These are phyloP conservation scores for Tachyglossus aculeatus DNA, from an alignment of 2,797 vertebrate genomes.

Conservation along the genomic window DNA sequence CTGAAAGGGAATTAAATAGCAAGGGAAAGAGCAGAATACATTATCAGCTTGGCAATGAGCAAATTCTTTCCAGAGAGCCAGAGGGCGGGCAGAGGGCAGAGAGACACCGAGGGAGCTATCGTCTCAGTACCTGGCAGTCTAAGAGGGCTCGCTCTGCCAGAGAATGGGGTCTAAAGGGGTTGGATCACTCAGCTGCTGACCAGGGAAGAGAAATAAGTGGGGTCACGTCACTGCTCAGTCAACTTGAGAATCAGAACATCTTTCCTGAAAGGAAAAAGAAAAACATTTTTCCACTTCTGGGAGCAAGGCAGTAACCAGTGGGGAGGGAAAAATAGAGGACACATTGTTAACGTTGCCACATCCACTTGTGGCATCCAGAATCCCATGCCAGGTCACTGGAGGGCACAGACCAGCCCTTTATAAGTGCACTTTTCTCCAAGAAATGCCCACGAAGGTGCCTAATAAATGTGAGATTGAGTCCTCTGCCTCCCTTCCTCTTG, in stretches of 20 bases:
- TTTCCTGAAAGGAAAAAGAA: too few species aligned
- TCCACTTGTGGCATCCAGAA: too few species aligned
- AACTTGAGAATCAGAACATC: background rate
- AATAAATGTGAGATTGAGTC: too few species aligned
- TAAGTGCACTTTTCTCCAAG: too few species aligned
- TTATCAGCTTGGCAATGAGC: background rate
- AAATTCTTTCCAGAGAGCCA: background rate
- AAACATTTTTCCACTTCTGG: too few species aligned
- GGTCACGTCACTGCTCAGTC: background rate
- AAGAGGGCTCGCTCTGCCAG: background rate
- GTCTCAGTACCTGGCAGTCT: background rate
- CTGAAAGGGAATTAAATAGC: constrained; percentile 4
- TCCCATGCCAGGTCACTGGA: too few species aligned
- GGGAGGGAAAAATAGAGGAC: background rate
- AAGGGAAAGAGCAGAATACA: background rate
- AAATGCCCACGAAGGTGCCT: too few species aligned
- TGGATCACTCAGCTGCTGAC: background rate
- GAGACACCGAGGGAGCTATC: background rate
- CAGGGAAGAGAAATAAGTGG: background rate
- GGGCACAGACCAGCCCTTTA: too few species aligned
- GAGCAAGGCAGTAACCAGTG: background rate
- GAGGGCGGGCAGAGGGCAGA: background rate
- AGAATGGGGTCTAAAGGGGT: background rate
- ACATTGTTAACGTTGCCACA: background rate
- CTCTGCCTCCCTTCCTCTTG: too few species aligned